Conservation (phyloP, 2,113 vertebrate genomes). For the Oncorhynchus nerka region DNA sequence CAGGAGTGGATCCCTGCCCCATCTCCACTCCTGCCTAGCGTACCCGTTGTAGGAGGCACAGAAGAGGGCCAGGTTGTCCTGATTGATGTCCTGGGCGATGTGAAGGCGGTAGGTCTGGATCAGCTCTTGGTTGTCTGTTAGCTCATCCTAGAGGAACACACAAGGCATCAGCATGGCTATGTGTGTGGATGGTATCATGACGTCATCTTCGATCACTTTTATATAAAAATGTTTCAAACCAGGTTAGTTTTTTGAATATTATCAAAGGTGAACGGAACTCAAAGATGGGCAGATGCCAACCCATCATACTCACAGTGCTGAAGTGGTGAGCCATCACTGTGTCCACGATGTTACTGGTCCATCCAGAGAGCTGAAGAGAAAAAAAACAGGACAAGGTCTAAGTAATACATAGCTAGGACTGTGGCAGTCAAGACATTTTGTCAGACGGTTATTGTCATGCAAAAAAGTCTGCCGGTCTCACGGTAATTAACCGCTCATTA, state of each 20-base stretch:
- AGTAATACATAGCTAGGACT: neutral
- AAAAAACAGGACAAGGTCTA: neutral
- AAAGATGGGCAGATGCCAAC: neutral
- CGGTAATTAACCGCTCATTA: no score
- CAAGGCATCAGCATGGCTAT: constrained; percentile 7
- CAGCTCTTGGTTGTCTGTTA: constrained; percentile 91
- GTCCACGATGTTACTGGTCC: constrained; percentile 94
- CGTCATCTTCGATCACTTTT: no score
- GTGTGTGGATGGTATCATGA: no score
- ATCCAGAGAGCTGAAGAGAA: constrained; percentile 84
- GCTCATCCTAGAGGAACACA: constrained; percentile 81
- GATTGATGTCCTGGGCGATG: constrained; percentile 96
- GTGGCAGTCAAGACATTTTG: no score
- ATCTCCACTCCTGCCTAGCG: neutral
- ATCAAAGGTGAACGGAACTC: constrained; percentile 24
- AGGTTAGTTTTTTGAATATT: neutral
- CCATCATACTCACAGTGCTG: constrained; percentile 83
- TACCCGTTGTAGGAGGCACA: constrained; percentile 93
- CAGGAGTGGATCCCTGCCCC: no score
- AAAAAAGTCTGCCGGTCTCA: no score
- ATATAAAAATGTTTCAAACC: neutral
- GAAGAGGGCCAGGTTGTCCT: constrained; percentile 93
- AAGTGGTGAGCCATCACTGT: constrained; percentile 94
- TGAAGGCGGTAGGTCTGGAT: constrained; percentile 96
- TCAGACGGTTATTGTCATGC: no score